Evolutionary conservation across 2,888 invertebrate genomes (phyloP).

Genomic region (Lepidonotus clava): DNA sequence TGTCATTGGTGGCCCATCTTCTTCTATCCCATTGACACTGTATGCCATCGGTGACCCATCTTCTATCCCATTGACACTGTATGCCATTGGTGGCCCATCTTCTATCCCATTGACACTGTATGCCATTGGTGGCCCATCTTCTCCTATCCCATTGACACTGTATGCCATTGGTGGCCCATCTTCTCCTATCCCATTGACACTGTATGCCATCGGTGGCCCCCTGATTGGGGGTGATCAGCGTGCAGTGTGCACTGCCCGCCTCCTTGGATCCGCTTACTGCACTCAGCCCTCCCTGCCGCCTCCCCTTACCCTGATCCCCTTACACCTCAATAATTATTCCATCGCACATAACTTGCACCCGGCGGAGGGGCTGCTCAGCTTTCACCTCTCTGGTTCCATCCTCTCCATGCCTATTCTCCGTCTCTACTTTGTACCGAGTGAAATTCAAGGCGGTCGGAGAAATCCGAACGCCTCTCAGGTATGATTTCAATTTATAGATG

Average conservation of each 20-base stretch:
- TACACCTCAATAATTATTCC: constrained; percentile 45
- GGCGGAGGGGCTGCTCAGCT: neutral
- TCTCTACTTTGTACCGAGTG: neutral
- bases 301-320: neutral
- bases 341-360: constrained; percentile 35
- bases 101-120: no score
- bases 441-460: neutral
- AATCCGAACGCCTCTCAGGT: neutral
- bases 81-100: no score
- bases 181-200: neutral
- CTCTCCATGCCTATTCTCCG: neutral
- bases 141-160: no score
- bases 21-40: no score
- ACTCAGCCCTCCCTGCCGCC: neutral
- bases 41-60: no score
- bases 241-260: neutral
- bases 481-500: neutral
- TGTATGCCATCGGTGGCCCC: neutral
- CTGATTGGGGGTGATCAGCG: neutral
- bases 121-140: no score
- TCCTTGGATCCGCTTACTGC: neutral
- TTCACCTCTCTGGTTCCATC: neutral
- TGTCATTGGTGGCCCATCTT: no score
- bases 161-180: neutral
- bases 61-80: no score